phyloP scores from a whole-genome alignment of 2,888 invertebrate species.

The Volucella inanis region DNA sequence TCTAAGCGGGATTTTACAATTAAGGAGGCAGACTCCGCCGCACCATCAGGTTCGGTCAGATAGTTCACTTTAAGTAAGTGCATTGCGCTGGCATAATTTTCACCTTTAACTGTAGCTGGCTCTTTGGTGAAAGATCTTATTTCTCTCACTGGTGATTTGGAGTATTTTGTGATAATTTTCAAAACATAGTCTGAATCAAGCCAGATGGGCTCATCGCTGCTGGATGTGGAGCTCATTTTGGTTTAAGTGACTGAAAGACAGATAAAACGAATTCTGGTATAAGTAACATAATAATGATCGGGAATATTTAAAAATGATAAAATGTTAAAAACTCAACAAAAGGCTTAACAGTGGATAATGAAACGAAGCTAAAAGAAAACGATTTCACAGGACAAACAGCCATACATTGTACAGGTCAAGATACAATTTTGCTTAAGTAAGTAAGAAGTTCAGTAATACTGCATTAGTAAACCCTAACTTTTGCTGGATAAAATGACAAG shows the following conservation, averaged over 20 bases:
- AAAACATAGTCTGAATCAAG: slow-evolving; percentile 75
- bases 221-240: slow-evolving; percentile 27
- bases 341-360: too few relatives aligned
- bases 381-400: too few relatives aligned
- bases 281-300: too few relatives aligned
- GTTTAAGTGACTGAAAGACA: slow-evolving; percentile 16
- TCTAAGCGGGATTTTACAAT: slow-evolving; percentile 78
- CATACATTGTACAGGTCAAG: too few relatives aligned
- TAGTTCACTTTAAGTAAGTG: slow-evolving; percentile 76
- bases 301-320: too few relatives aligned
- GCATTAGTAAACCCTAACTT: too few relatives aligned
- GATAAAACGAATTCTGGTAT: not conserved
- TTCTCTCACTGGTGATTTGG: slow-evolving; percentile 59
- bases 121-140: slow-evolving; percentile 74
- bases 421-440: too few relatives aligned
- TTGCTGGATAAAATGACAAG: too few relatives aligned
- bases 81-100: slow-evolving; percentile 78
- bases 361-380: too few relatives aligned
- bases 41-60: slow-evolving; percentile 36
- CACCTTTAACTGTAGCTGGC: slow-evolving; percentile 78
- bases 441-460: too few relatives aligned
- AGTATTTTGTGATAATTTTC: slow-evolving; percentile 76
- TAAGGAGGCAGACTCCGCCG: slow-evolving; percentile 65
- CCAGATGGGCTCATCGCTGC: slow-evolving; percentile 73
- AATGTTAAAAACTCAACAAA: too few relatives aligned